Evolutionary conservation across 2,888 invertebrate species (phyloP), one percentile per base, ranked within the genome.

Genomic region (Agrotis clavis): DNA sequence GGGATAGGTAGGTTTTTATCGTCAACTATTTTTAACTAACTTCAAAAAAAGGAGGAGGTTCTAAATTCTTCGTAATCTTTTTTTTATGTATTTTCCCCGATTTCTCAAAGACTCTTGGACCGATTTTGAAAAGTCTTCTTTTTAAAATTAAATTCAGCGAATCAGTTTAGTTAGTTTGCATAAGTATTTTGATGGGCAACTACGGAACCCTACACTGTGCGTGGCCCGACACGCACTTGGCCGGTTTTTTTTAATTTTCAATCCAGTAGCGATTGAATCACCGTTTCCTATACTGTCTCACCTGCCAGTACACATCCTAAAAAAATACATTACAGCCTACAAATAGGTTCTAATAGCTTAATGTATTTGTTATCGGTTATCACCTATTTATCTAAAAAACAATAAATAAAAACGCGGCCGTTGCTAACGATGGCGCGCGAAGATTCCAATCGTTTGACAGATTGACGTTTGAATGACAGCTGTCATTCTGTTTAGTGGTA

Each of bases 371-470:
- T 79, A 83, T 78, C 84, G 50, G 61, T 63, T 84, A 83, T 83
- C 83, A 79, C 75, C 47, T 75, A 82, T 82, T 76, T 76, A 84
- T 84, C 83, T 74, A 71, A 72, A 71, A 79, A 79, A 84, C 67
- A 82, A 82, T 82, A 83, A 75, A 79, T 65, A 83, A 76, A 77
- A 84, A 61, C 48, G 47, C 59, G 19, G 25, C 61, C 67, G 48
- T 69, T 68, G 73, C 76, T 82, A 74, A 84, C 82, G 69, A 79
- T 56, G 67, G 74, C 82, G 75, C 78, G 85, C 76, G 79, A 79
- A 82, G 83, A 83, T 83, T 16, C 63, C 68, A 79, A 83, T 83
- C 83, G 56, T 80, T 47, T 84, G 84, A 83, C 79, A 76, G 82
- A 72, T 45, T 45, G 85, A 84, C 74, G 54, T 82, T 63, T 77